Base-by-base conservation (phyloP, 2,888 invertebrate species). In the Metalampra italica region DNA sequence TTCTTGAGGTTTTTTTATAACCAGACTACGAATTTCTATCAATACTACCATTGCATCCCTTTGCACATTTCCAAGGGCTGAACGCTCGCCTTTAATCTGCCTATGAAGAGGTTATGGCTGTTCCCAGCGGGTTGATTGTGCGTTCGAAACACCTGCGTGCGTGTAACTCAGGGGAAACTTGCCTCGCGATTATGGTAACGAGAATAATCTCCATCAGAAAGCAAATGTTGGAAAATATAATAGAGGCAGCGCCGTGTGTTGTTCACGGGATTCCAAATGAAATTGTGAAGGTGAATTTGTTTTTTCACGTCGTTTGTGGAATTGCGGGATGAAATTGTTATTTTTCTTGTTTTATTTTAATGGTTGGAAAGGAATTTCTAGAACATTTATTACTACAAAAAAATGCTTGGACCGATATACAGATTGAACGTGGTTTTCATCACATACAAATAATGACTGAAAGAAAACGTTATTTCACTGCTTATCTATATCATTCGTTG, bases 161-260 rank as follows among this genome's bases (percentile, higher is more conserved):
- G 38, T 38, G 45, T 45, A 45, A 56, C 63, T 60, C 59, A 54
- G 57, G 50, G 51, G 29, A 50, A 55, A 66, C 59, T 60, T 63
- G 51, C 50, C 55, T 45, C 53, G 61, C 59, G 60, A 62, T 67
- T 66, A 66, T 60, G 68, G 62, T 62, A 66, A 58, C 60, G 57
- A 51, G 55, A 57, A 52, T 60, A 67, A 66, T 60, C 60, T 64
- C 53, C 54, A 58, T 56, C 53, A 52, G 46, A 53, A 36, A 49
- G 52, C 29, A 22, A 53, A 53, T 59, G 59, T 63, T 59, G 59
- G 53, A 61, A 61, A 57, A 59, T 60, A 50, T 49, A 56, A 54
- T 57, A 47, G 49, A 54, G 50, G 52, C 49, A 45, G 43, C 22
- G 46, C 50, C 47, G 49, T 32, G 8, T 32, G 29, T 22, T n/a